phyloP scores from a whole-genome alignment of 1,140 invertebrate species.

The Bombus waltoni region DNA sequence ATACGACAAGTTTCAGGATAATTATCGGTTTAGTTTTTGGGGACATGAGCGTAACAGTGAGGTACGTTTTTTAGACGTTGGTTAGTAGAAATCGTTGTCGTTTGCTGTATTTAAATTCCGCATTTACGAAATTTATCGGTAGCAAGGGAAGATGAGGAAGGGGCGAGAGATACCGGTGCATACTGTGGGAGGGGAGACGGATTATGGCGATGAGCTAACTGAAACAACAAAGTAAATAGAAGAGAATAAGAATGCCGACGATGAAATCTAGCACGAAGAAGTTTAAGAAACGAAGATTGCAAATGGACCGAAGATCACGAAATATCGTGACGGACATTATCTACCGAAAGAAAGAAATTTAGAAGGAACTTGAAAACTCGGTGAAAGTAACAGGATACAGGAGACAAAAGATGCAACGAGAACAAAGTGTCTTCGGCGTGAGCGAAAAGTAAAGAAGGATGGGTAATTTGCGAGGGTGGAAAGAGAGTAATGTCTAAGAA shows the following conservation, averaged over 20 bases:
- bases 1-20: no score
- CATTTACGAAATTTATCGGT: no score
- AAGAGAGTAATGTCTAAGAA: neutral
- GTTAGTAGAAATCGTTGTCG: no score
- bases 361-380: neutral
- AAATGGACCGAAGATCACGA: neutral
- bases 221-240: neutral
- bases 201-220: neutral
- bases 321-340: neutral
- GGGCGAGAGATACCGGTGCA: no score
- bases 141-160: no score
- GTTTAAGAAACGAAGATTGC: neutral
- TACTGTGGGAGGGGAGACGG: neutral
- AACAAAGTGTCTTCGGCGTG: no score
- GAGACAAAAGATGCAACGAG: neutral
- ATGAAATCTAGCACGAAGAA: neutral
- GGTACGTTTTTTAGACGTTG: no score
- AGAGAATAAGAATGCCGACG: neutral
- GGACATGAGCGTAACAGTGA: no score
- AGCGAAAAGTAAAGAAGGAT: neutral
- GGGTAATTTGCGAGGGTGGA: neutral
- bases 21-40: no score
- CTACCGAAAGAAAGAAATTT: neutral
- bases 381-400: neutral
- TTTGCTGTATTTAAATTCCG: no score